Conservation (phyloP, 2,888 invertebrate species). For the Caenorhabditis zanzibari region DNA sequence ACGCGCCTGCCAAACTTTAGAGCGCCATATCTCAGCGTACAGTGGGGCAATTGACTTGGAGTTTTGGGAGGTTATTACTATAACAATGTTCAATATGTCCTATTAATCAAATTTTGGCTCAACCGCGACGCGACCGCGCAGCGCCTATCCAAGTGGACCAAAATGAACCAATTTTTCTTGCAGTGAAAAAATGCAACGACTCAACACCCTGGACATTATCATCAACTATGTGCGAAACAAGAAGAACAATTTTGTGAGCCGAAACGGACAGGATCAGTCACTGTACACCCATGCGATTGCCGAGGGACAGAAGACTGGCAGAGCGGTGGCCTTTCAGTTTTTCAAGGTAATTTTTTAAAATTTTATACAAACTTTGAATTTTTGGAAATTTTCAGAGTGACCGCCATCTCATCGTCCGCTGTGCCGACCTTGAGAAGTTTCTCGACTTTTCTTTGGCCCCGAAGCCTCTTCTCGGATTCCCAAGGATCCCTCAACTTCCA, state of each 20-base stretch:
- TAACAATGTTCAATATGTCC: background rate
- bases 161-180: background rate
- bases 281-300: constrained; percentile 48
- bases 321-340: constrained; percentile 30
- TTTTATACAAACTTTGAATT: too few species aligned
- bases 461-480: constrained; percentile 36
- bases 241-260: constrained; percentile 51
- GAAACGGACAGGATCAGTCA: constrained; percentile 42
- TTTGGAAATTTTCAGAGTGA: constrained; percentile 27
- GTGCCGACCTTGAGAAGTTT: constrained; percentile 50
- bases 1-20: background rate
- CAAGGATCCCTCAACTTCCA: background rate
- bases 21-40: too few species aligned
- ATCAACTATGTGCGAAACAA: constrained; percentile 61
- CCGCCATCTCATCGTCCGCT: constrained; percentile 46
- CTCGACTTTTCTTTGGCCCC: constrained; percentile 32
- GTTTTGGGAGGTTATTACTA: background rate
- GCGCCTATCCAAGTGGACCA: too few species aligned
- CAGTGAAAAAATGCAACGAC: constrained; percentile 66
- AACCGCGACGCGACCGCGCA: too few species aligned
- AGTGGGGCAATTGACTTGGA: background rate
- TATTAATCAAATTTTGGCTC: background rate
- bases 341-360: constrained; percentile 38
- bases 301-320: constrained; percentile 58
- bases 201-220: constrained; percentile 61